Evolutionary conservation across 2,888 invertebrate species (phyloP).

Genomic region (Atethmia centrago): DNA sequence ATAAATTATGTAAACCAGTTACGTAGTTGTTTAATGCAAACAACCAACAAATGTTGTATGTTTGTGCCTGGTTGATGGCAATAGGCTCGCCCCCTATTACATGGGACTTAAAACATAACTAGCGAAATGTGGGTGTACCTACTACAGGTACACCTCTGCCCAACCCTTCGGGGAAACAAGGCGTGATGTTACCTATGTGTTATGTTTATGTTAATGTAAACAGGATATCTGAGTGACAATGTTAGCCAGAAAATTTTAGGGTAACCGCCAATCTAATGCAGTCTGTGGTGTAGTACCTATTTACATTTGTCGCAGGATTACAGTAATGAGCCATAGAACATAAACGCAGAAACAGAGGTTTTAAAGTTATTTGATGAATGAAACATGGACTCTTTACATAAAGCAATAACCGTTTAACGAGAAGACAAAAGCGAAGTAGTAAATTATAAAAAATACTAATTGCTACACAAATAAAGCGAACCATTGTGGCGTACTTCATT

Average conservation of each 20-base stretch:
- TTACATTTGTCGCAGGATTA: neutral
- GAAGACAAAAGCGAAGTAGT: slow-evolving; percentile 11
- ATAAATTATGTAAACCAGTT: slow-evolving; percentile 12
- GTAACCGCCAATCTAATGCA: slow-evolving; percentile 6
- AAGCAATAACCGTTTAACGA: neutral
- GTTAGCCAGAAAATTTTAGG: slow-evolving; percentile 13
- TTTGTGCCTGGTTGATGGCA: too few relatives aligned
- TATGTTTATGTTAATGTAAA: too few relatives aligned
- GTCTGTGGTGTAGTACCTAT: neutral
- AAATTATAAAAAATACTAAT: slow-evolving; percentile 7
- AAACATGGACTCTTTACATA: neutral
- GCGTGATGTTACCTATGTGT: too few relatives aligned
- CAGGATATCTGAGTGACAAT: slow-evolving; percentile 9
- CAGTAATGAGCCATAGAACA: neutral
- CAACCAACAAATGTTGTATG: too few relatives aligned
- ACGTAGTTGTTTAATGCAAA: too few relatives aligned
- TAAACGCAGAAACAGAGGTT: neutral
- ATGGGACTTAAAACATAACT: too few relatives aligned
- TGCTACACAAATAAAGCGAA: slow-evolving; percentile 28
- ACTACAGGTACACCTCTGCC: too few relatives aligned
- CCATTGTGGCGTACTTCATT: slow-evolving; percentile 39
- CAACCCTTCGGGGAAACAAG: too few relatives aligned
- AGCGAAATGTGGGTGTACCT: too few relatives aligned
- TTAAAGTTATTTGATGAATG: neutral
- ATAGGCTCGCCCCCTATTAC: too few relatives aligned